A percentile compares a stretch with the other conserved stretches of the same genome.
Conservation (phyloP, 2,797 vertebrate species). For the Trematocara caparti region DNA sequence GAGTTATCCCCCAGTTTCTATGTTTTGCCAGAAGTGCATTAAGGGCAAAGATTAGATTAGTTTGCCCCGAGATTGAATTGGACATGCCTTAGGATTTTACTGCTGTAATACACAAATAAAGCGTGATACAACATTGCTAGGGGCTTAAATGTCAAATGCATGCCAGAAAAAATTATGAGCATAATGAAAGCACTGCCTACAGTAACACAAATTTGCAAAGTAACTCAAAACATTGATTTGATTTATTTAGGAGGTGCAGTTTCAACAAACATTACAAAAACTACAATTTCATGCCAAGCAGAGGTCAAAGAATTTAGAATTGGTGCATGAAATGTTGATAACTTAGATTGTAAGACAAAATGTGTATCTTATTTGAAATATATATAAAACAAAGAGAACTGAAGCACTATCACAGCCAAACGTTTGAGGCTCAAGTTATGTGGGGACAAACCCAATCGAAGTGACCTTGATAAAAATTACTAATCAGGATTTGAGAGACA, state of each 20-base stretch:
- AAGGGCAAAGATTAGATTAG: conserved; percentile 61
- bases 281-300: not conserved
- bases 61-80: conserved; percentile 50
- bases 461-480: not conserved
- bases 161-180: not conserved
- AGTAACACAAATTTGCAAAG: conserved; percentile 10
- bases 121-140: conserved; percentile 10
- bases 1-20: conserved; percentile 33
- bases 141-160: conserved; percentile 35
- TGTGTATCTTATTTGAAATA: not conserved
- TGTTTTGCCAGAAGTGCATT: conserved; percentile 51
- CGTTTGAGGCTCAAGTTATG: not conserved
- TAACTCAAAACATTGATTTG: conserved; percentile 26
- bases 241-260: not conserved
- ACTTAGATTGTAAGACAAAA: not conserved
- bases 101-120: conserved; percentile 41
- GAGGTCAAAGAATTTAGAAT: not conserved
- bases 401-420: not conserved
- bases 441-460: not conserved
- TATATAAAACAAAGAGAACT: not conserved
- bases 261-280: not conserved
- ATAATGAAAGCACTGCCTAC: not conserved
- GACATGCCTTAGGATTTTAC: conserved; percentile 48
- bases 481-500: not conserved
- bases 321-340: not conserved